These are phyloP conservation scores for Helostoma temminkii DNA, from an alignment of 2,797 vertebrate species.

Conservation along the genomic window DNA sequence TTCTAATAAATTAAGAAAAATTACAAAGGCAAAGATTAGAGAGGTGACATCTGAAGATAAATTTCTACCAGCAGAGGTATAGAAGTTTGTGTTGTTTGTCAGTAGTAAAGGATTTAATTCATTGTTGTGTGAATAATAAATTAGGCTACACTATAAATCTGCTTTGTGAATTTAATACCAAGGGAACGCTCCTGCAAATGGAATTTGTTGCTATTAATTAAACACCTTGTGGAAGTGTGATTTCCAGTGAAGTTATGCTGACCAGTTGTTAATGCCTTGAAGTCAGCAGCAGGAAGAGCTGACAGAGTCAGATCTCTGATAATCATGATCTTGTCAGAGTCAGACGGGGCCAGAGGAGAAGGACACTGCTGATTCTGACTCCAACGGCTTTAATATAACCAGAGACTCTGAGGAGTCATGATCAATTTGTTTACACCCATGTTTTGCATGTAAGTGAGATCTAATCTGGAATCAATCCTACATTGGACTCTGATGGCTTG, in stretches of 20 bases:
- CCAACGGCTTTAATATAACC: slow-evolving; percentile 61
- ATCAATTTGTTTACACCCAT: slow-evolving; percentile 78
- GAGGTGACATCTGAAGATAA: slow-evolving; percentile 6
- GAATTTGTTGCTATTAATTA: slow-evolving; percentile 71
- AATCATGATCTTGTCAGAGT: slow-evolving; percentile 63
- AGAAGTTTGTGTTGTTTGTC: slow-evolving; percentile 11
- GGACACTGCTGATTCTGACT: slow-evolving; percentile 66
- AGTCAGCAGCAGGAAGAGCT: slow-evolving; percentile 64
- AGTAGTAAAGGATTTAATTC: slow-evolving; percentile 23
- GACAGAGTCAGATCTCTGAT: slow-evolving; percentile 70
- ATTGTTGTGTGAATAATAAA: slow-evolving; percentile 43
- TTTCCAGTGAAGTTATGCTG: slow-evolving; percentile 64
- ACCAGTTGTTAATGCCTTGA: slow-evolving; percentile 54
- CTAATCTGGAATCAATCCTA: slow-evolving; percentile 81
- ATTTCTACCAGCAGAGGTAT: slow-evolving; percentile 4
- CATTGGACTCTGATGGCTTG: slow-evolving; percentile 63
- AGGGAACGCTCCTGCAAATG: slow-evolving; percentile 56
- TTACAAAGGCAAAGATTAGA: slow-evolving; percentile 2
- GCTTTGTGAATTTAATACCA: slow-evolving; percentile 29
- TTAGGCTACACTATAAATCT: slow-evolving; percentile 16
- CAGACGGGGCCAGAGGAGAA: slow-evolving; percentile 65
- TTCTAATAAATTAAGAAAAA: slow-evolving; percentile 39
- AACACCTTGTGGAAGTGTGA: slow-evolving; percentile 71
- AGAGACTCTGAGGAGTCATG: slow-evolving; percentile 58
- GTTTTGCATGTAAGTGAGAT: slow-evolving; percentile 80